A percentile compares a stretch with the other conserved stretches of the same genome.
phyloP scores from a whole-genome alignment of 2,888 invertebrate genomes.

The Drosophila imparisetae region DNA sequence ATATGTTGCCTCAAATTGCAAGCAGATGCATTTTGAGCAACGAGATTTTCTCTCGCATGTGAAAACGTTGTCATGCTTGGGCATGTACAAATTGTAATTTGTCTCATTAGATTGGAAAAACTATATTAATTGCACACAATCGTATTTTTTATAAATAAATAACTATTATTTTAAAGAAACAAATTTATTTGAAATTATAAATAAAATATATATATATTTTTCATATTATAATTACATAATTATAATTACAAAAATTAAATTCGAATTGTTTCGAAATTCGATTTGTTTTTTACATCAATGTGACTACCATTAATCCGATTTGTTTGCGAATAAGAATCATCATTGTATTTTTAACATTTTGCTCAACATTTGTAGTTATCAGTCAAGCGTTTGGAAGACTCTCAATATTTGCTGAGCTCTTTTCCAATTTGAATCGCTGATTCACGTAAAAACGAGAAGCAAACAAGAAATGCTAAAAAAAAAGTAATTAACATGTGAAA shows the following conservation, averaged over 20 bases:
- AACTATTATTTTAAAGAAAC: neutral
- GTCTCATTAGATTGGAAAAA: neutral
- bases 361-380: neutral
- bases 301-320: neutral
- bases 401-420: slow-evolving; percentile 20
- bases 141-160: neutral
- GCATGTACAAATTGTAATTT: neutral
- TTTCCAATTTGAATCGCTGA: slow-evolving; percentile 10
- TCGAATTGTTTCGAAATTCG: neutral
- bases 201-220: neutral
- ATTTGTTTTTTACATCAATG: neutral
- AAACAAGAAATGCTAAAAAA: slow-evolving; percentile 20
- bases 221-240: no score
- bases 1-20: slow-evolving; percentile 70
- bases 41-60: slow-evolving; percentile 30
- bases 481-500: slow-evolving; percentile 42
- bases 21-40: slow-evolving; percentile 48
- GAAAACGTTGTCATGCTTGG: slow-evolving; percentile 42
- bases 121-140: no score
- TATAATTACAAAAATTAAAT: neutral
- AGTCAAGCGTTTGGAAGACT: neutral
- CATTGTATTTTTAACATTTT: neutral
- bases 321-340: neutral
- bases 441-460: slow-evolving; percentile 10
- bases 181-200: neutral